Conservation (phyloP, 2,797 vertebrate species). For the Gymnothorax reevesii region DNA sequence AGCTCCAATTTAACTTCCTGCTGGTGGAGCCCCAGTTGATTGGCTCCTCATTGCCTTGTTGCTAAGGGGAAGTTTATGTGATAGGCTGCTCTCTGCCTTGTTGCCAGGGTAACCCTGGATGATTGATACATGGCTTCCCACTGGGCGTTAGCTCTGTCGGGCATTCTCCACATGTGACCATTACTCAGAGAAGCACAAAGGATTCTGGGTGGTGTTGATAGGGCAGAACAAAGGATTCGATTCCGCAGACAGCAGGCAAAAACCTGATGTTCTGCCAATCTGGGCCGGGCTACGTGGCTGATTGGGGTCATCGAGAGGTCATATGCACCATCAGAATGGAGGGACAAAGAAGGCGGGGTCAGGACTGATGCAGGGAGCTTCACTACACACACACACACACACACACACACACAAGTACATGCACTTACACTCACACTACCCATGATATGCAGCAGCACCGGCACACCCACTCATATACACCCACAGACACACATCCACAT, state of each 20-base stretch:
- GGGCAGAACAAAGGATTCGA: constrained; percentile 62
- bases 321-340: constrained; percentile 70
- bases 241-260: constrained; percentile 53
- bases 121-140: not conserved
- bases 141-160: not conserved
- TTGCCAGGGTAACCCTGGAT: too few relatives aligned
- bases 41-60: not conserved
- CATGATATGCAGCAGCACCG: not conserved
- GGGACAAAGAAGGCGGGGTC: not conserved
- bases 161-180: constrained; percentile 59
- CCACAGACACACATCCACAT: not conserved
- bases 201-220: constrained; percentile 58
- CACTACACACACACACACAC: not conserved
- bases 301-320: constrained; percentile 68
- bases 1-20: too few relatives aligned
- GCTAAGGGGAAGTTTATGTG: not conserved
- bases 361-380: not conserved
- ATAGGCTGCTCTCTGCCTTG: not conserved
- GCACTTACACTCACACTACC: not conserved
- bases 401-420: not conserved
- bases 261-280: constrained; percentile 56
- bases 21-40: too few relatives aligned
- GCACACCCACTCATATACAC: not conserved
- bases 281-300: constrained; percentile 65
- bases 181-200: constrained; percentile 66